Evolutionary conservation across 2,888 invertebrate species (phyloP), one percentile per base, ranked within the genome.

Genomic region (Homarus gammarus): DNA sequence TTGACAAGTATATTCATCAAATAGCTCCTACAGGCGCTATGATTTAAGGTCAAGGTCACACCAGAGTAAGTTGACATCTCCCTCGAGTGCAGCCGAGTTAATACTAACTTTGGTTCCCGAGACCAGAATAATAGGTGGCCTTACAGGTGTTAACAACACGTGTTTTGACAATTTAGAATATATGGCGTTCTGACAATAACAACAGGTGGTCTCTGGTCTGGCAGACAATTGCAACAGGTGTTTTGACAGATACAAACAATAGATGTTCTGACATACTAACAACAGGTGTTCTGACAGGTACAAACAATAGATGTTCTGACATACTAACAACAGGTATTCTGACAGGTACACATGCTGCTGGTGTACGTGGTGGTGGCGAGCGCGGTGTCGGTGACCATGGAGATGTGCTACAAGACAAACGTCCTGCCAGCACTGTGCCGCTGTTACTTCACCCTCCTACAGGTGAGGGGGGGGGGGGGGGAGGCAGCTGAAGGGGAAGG

Each of bases 331-430:
- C 6, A 81, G 38, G 22, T 68, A 22, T 27, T 38, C 49, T 40
- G 31, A n/a, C 89, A 94, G 92, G 93, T 95, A 0, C 95, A 95
- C 93, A 94, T 93, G 90, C 93, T 95, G 61, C 93, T 95, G 44
- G 92, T 94, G 38, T 94, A 94, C 92, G 93, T 93, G 15, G 93
- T 94, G 36, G 93, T 93, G 56, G 93, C 92, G 2, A 93, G 93
- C 90, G 92, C 93, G 8, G 44, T 94, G 1, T 92, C 93, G 5
- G 91, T 93, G 0, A 73, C 93, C 2, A 84, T 94, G 49, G 95
- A 95, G 92, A 93, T 94, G 93, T 92, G 92, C 15, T 93, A 93
- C 91, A 93, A 93, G 6, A 92, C 93, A 84, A 93, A 93, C 87
- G 93, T 94, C 10, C 82, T 94, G 51, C 92, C 94, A 2, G 93